Evolutionary conservation across 2,797 vertebrate genomes (phyloP), one percentile per base, ranked within the genome.

Genomic region (Distichodus sexfasciatus): DNA sequence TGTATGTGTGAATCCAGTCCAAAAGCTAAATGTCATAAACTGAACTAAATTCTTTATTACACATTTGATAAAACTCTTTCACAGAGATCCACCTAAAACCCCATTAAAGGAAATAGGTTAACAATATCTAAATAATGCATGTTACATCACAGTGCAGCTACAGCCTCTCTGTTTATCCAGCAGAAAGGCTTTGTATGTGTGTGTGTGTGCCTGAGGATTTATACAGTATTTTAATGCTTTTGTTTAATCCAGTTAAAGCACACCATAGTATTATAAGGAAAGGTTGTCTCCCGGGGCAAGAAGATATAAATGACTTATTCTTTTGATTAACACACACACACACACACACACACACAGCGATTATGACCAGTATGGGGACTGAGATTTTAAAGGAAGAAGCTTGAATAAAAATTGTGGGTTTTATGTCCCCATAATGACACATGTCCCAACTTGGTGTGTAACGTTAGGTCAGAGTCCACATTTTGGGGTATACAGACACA

Each of bases 121-220:
- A 57, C 33, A 57, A 35, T 33, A 57, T 55, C 29, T 33, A 55
- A 55, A 23, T 57, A 57, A 57, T 57, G 33, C 33, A 38, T 38
- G 54, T 57, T 57, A 38, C 33, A 38, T 57, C 54, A 57, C 31
- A 55, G 15, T 11, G 31, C 31, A 55, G 19, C 21, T 54, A 48
- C 26, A 40, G 9, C 9, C 10, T 36, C 12, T 41, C 33, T 36
- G 19, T 57, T 57, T 24, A 36, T 41, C 14, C 63, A 17, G 40
- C 29, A 12, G 21, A 12, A 29, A 17, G 10, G 15, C 7, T 15
- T 11, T 26, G 53, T 33, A 29, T 66, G 48, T 80, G 63, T 79
- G 64, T 74, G 68, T 19, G 62, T 74, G 41, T 69, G 60, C 23
- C 19, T 65, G 60, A 65, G 38, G 24, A 64, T 72, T 14, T 36